A percentile compares a stretch with the other conserved stretches of the same genome.
Conservation (phyloP, 2,888 invertebrate genomes). For the Norana najaformis region DNA sequence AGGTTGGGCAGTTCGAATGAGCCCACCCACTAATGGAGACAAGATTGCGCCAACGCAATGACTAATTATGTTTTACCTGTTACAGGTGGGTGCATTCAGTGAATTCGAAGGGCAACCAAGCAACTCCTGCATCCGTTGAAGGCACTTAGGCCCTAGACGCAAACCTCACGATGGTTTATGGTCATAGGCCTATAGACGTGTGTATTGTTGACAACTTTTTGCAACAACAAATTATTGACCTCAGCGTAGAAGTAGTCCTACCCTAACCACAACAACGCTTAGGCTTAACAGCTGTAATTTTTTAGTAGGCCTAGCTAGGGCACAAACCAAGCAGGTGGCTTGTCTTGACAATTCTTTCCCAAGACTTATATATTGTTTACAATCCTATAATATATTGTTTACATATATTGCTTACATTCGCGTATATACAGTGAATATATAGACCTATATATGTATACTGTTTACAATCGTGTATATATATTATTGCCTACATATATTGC, state of each 20-base stretch:
- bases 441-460: not conserved
- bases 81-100: not conserved
- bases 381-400: no score
- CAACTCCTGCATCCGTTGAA: not conserved
- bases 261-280: not conserved
- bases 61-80: not conserved
- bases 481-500: no score
- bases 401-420: no score
- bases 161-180: not conserved
- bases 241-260: not conserved
- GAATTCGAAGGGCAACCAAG: not conserved
- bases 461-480: not conserved
- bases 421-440: no score
- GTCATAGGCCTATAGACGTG: not conserved
- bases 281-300: not conserved
- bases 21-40: not conserved
- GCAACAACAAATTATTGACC: not conserved
- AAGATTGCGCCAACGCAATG: not conserved
- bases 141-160: not conserved
- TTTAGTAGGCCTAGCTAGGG: no score
- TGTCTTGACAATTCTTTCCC: no score
- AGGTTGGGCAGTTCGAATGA: no score
- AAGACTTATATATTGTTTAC: not conserved
- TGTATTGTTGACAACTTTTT: not conserved
- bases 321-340: not conserved